Percentiles rank a stretch among this genome's conserved stretches.
These are phyloP conservation scores for Syngnathus acus DNA, from an alignment of 2,797 vertebrate genomes.

Conservation along the genomic window DNA sequence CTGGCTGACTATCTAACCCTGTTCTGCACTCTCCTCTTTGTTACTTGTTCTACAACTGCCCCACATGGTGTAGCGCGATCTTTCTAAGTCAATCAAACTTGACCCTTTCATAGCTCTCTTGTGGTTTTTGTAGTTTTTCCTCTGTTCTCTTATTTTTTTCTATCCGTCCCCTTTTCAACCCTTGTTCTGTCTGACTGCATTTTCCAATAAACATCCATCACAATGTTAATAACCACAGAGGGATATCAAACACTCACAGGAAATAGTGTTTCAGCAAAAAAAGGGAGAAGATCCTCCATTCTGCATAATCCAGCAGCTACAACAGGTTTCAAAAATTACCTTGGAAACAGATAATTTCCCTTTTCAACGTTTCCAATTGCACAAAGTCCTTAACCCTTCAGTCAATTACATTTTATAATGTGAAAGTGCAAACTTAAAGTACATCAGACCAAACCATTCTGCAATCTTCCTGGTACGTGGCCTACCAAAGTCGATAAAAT, in stretches of 20 bases:
- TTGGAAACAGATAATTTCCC: background rate
- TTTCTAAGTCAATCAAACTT: no score
- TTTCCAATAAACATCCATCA: background rate
- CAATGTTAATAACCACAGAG: background rate
- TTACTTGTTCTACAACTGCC: no score
- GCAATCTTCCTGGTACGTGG: background rate
- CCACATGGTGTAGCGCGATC: no score
- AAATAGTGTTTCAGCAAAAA: background rate
- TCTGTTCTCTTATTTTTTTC: background rate
- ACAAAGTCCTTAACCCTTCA: background rate
- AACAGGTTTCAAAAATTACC: background rate
- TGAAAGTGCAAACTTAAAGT: background rate
- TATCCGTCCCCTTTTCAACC: background rate
- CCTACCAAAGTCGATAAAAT: background rate
- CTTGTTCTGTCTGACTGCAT: background rate
- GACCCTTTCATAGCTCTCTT: background rate
- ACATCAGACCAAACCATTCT: background rate
- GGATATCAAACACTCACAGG: background rate
- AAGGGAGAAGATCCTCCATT: background rate
- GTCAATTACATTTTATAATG: background rate
- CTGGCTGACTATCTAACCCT: no score
- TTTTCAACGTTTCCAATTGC: background rate
- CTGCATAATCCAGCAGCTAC: background rate
- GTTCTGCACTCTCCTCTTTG: no score
- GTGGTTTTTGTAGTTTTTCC: background rate